Evolutionary conservation across 2,888 invertebrate genomes (phyloP).

Genomic region (Horisme vitalbata): DNA sequence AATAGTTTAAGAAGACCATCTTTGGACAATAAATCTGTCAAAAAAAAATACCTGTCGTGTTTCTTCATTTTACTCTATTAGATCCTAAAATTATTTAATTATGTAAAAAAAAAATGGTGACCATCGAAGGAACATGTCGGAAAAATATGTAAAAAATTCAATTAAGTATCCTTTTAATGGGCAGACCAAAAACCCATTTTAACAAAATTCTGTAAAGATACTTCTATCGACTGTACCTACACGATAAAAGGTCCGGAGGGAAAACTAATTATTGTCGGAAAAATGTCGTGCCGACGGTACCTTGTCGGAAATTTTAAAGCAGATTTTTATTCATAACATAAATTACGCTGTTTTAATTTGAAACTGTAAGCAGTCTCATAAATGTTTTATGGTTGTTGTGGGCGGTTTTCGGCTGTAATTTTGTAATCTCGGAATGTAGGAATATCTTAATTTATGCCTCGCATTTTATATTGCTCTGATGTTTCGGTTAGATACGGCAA

Average conservation of each 20-base stretch:
- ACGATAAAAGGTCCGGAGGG: slow-evolving; percentile 34
- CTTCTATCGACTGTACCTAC: slow-evolving; percentile 24
- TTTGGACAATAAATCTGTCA: no score
- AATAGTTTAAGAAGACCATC: no score
- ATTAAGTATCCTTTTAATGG: no score
- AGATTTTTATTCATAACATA: slow-evolving; percentile 37
- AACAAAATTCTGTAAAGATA: not conserved
- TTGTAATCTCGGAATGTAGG: slow-evolving; percentile 13
- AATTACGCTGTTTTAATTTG: slow-evolving; percentile 35
- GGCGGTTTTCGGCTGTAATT: slow-evolving; percentile 26
- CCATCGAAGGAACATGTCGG: no score
- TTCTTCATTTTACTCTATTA: no score
- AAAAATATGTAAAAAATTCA: no score
- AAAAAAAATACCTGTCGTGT: no score
- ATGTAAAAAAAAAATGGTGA: no score
- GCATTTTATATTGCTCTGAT: slow-evolving; percentile 6
- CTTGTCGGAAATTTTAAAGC: slow-evolving; percentile 38
- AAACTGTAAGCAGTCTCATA: slow-evolving; percentile 31
- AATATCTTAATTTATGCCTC: slow-evolving; percentile 15
- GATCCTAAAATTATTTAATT: no score
- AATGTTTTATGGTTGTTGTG: slow-evolving; percentile 34
- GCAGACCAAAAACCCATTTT: no score
- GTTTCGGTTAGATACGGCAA: not conserved
- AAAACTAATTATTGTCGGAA: slow-evolving; percentile 44
- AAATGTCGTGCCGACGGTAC: slow-evolving; percentile 38